Evolutionary conservation across 1,140 invertebrate species (phyloP), one percentile per base, ranked within the genome.

Genomic region (Aphelenchoides avenae): DNA sequence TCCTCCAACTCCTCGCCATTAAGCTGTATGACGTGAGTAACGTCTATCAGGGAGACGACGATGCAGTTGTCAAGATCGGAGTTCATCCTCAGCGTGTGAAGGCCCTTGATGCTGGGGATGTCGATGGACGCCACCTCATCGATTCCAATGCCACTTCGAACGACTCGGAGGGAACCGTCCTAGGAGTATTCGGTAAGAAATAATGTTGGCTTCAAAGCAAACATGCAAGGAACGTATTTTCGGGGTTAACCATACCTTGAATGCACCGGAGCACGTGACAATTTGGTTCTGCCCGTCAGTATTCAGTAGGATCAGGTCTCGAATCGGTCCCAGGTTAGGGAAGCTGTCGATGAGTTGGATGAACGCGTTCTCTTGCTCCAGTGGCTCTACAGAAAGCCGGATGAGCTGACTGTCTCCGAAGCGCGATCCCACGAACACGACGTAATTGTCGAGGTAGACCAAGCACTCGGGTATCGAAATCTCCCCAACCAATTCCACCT

Each of bases 101-200:
- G 41, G 73, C 79, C 92, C 81, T 95, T 96, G 44, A 98, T 94
- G 27, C 92, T 91, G 13, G 88, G 85, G 51, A 98, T 81, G 82
- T 98, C 94, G 66, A 98, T 95, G 43, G 86, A 90, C 0, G 93
- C 93, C 79, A 93, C 88, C 78, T 98, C 93, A 76, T 95, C 89
- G 48, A 96, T 95, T 3, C 91, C 92, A 75, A 96, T 95, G 1
- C 92, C 92, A 80, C 94, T 95, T 57, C 92, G 84, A 50, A 98
- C 97, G 43, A 99, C 94, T 43, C 93, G 83, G 13, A 99, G 81
- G 0, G 91, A 94, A 0, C 94, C 94, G 81, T 96, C 93, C 79
- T 96, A 95, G 75, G 87, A 92, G n/a, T 87, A 87, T 36, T 89
- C 86, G 82, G 57, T 20, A 31, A 58, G 31, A 27, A 18, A 24